A percentile compares a stretch with the other conserved stretches of the same genome.
These are phyloP conservation scores for Melitaea athalia DNA, from an alignment of 2,888 invertebrate species.

Conservation along the genomic window DNA sequence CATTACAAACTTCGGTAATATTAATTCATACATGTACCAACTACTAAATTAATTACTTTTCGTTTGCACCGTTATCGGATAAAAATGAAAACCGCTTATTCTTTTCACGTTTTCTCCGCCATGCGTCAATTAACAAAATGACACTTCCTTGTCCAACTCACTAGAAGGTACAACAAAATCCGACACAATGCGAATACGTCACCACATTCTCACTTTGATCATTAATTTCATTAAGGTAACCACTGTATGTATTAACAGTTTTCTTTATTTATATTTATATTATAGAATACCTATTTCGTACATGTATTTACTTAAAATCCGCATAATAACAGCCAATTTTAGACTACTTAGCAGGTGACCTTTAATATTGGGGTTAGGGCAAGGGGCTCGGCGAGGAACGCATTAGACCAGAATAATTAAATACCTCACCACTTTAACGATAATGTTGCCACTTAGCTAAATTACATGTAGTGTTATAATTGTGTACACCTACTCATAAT, in stretches of 20 bases:
- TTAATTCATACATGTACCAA: too few relatives aligned
- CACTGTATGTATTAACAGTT: background rate
- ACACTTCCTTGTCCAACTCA: constrained; percentile 2
- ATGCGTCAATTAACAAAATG: background rate
- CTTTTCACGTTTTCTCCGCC: background rate
- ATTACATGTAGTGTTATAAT: background rate
- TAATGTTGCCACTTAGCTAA: constrained; percentile 4
- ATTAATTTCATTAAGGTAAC: background rate
- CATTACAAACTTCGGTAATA: too few relatives aligned
- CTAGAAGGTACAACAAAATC: background rate
- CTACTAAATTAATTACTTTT: too few relatives aligned
- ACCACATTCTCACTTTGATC: background rate
- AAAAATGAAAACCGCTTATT: too few relatives aligned
- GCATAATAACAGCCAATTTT: constrained; percentile 20
- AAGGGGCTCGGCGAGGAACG: constrained; percentile 19
- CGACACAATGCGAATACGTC: background rate
- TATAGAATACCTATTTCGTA: background rate
- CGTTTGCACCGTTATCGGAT: too few relatives aligned
- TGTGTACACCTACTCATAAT: background rate
- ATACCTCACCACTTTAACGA: constrained; percentile 14
- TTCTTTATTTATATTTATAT: background rate
- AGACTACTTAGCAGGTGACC: constrained; percentile 21
- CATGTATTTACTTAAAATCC: constrained; percentile 6
- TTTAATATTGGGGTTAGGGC: constrained; percentile 17
- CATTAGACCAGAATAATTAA: constrained; percentile 26